Evolutionary conservation across 2,888 invertebrate genomes (phyloP), one percentile per base, ranked within the genome.

Genomic region (Cheilosia soror): DNA sequence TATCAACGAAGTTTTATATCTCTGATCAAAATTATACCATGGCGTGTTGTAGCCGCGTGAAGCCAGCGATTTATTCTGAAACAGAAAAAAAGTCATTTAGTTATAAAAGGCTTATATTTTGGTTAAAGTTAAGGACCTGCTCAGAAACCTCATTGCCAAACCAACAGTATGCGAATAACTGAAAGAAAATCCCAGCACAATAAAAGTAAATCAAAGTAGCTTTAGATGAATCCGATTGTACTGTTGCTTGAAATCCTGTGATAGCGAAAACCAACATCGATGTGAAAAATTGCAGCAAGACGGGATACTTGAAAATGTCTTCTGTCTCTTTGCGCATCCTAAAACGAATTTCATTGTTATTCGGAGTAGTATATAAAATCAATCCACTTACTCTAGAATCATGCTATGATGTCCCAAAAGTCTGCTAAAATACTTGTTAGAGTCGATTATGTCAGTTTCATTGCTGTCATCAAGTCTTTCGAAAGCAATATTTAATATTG

Each of bases 91-190:
- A 27, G 0, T 42, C 2, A 11, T 13, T 13, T 25, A 11, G 7
- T 5, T 20, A 6, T 5, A 11, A 5, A 27, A 27, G 42, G 42
- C 20, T 42, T 7, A 42, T 40, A 11, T n/a, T n/a, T n/a, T n/a
- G n/a, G n/a, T n/a, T n/a, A 13, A 40, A 40, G 2, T 11, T 13
- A 63, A n/a, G 20, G 68, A 89, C 89, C 88, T 89, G 89, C 20
- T 89, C 89, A 37, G 87, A 88, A 1, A 89, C 89, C 62, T 90
- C 89, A 71, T 90, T 90, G n/a, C 89, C 90, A 60, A 89, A 90
- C 88, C 89, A 91, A 60, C 90, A 91, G 40, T 89, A 90, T 1
- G 89, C 29, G 7, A 90, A 89, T 3, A 91, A 77, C 33, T 91
- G 88, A 3, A 86, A 87, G 15, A 90, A 88, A 29, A 90, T 87